Evolutionary conservation across 2,888 invertebrate genomes (phyloP), one percentile per base, ranked within the genome.

Genomic region (Yponomeuta sedellus): DNA sequence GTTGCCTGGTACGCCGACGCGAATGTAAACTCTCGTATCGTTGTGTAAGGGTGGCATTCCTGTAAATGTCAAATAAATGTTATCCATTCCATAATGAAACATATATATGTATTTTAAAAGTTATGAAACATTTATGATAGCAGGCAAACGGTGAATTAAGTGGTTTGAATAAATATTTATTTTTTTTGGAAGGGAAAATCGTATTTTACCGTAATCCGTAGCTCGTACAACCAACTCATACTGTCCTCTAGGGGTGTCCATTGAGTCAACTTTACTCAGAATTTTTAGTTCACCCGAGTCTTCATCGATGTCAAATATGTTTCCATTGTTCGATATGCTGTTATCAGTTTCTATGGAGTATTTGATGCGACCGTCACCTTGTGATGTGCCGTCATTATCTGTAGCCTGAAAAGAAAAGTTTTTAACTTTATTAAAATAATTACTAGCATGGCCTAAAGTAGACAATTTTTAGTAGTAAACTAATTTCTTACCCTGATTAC

Each of bases 1-100:
- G 74, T 96, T 96, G 1, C 96, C 96, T 0, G 95, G 94, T 4
- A 95, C 95, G 0, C 96, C 96, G 0, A 96, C 96, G n/a, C 95
- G 91, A 19, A 96, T 92, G 11, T 92, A 90, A 0, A 96, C 92
- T 52, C 93, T 90, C 0, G 94, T 94, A 69, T 95, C 94, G 57
- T 95, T 93, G 64, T 92, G 88, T 0, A 95, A 80, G 0, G 94
- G 92, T 12, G 96, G 95, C 44, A 75, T 80, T 10, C 94, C 94
- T 94, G 66, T 0, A 75, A 74, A 62, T 61, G 28, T n/a, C 8
- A 52, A 52, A 52, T 16, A n/a, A n/a, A n/a, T n/a, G n/a, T n/a
- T n/a, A n/a, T n/a, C n/a, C n/a, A n/a, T n/a, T n/a, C n/a, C n/a
- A 25, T 25, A 25, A 25, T 25, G 25, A 25, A 4, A n/a, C n/a